These are phyloP conservation scores for Drosophila lutescens DNA, from an alignment of 2,888 invertebrate species.

Conservation along the genomic window DNA sequence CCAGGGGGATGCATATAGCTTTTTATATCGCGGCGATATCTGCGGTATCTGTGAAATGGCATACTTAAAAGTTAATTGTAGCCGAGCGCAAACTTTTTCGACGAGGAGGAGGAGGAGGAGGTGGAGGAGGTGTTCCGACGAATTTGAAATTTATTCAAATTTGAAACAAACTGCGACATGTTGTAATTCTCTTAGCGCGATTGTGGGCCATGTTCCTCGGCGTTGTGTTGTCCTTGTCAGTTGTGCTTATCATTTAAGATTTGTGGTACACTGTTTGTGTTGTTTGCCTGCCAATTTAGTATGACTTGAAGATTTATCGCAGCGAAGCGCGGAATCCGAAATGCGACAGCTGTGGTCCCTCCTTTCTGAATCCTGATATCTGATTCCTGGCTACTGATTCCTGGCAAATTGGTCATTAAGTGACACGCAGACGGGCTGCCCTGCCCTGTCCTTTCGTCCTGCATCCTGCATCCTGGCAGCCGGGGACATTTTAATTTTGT, in stretches of 20 bases:
- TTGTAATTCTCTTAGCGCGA: slow-evolving; percentile 68
- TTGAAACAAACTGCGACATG: slow-evolving; percentile 74
- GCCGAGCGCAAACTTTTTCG: slow-evolving; percentile 61
- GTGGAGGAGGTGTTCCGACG: slow-evolving; percentile 36
- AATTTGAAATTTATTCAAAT: slow-evolving; percentile 79
- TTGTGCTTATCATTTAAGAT: slow-evolving; percentile 58
- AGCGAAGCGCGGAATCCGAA: slow-evolving; percentile 62
- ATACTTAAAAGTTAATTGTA: slow-evolving; percentile 82
- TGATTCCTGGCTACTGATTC: no score
- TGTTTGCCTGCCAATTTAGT: slow-evolving; percentile 11
- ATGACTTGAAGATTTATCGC: slow-evolving; percentile 76
- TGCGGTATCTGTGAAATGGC: slow-evolving; percentile 72
- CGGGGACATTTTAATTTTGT: slow-evolving; percentile 79
- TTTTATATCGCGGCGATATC: slow-evolving; percentile 66
- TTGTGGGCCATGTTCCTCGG: slow-evolving; percentile 28
- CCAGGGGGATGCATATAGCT: slow-evolving; percentile 24
- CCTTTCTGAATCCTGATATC: not conserved
- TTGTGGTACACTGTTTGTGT: not conserved
- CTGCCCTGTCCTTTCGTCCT: slow-evolving; percentile 10
- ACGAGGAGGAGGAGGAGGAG: not conserved
- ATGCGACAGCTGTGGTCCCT: slow-evolving; percentile 68
- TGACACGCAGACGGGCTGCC: slow-evolving; percentile 47
- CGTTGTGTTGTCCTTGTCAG: slow-evolving; percentile 36
- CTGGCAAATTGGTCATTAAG: slow-evolving; percentile 78
- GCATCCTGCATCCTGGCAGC: slow-evolving; percentile 24